Base-by-base conservation (phyloP, 2,113 vertebrate genomes). In the Pollimyrus isidori region DNA sequence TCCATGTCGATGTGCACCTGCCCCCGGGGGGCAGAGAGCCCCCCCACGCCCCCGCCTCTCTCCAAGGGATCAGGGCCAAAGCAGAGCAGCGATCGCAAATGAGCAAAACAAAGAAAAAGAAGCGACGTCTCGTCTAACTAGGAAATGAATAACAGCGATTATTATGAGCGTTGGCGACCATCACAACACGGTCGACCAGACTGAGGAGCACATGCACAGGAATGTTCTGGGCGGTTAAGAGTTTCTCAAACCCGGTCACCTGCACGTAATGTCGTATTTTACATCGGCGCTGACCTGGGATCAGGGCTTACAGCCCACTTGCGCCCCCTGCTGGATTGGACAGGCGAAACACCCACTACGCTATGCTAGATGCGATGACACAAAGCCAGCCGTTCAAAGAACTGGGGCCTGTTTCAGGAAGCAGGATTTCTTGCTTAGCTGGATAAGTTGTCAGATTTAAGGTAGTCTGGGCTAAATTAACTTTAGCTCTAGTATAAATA, bases 1-100 rank as follows among this genome's bases (percentile, higher is more conserved):
- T 94, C 95, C 88, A 89, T 95, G 95, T 96, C 95, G 90, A 42
- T 30, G 50, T 39, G 73, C 85, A 52, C 50, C 56, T 26, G 39
- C 50, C 76, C 52, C 56, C n/a, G n/a, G n/a, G n/a, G 23, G 2
- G 6, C 52, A 45, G 53, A 87, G 53, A 87, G 30, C 19, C 11
- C 48, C 42, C 48, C 26, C 10, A n/a, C 5, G 0, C 46, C 85
- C 26, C 85, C 26, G 13, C 13, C 49, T 30, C n/a, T 48, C 85
- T 39, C 85, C 23, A 3, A 19, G 49, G 48, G 56, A 11, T n/a
- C 11, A 0, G 19, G 56, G n/a, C 87, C 30, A n/a, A 45, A 50
- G 30, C 53, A 56, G 87, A 65, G 87, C 87, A 87, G 56, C 87
- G 0, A 26, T 87, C n/a, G n/a, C 56, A 50, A 62, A 42, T 21